These are phyloP conservation scores for Hylia prasina DNA, from an alignment of 2,113 vertebrate species.

Conservation along the genomic window DNA sequence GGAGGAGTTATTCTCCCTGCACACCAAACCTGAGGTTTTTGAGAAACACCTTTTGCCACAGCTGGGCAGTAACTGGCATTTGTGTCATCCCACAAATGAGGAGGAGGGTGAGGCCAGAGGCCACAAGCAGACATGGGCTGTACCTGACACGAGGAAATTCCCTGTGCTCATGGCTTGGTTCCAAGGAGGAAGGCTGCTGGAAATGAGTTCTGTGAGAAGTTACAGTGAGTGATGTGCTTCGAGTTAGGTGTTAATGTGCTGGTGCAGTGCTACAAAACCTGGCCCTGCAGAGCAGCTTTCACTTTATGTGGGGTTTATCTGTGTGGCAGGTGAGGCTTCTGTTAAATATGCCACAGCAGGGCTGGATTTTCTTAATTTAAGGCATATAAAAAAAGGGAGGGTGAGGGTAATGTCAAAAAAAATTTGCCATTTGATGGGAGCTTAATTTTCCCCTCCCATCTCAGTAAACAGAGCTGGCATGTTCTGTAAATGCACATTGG, in stretches of 20 bases:
- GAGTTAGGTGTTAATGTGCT: background rate
- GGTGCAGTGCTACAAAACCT: background rate
- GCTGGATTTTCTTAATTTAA: background rate
- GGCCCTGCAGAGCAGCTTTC: no score
- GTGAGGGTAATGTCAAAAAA: background rate
- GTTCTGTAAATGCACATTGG: background rate
- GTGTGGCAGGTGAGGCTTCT: background rate
- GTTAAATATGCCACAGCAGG: background rate
- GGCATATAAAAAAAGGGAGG: background rate
- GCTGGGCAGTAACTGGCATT: background rate
- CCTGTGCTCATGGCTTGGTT: background rate
- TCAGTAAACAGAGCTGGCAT: background rate
- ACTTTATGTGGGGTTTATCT: background rate
- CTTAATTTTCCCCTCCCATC: background rate
- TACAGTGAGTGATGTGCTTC: background rate
- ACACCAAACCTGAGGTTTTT: background rate
- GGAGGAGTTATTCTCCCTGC: background rate
- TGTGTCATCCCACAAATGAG: background rate
- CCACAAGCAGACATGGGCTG: background rate
- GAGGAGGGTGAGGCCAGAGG: background rate
- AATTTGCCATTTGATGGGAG: background rate
- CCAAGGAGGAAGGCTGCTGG: background rate
- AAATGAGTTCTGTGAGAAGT: background rate
- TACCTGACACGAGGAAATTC: background rate
- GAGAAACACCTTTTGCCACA: background rate